Base-by-base conservation (phyloP, 2,888 invertebrate species). In the Caenorhabditis panamensis region DNA sequence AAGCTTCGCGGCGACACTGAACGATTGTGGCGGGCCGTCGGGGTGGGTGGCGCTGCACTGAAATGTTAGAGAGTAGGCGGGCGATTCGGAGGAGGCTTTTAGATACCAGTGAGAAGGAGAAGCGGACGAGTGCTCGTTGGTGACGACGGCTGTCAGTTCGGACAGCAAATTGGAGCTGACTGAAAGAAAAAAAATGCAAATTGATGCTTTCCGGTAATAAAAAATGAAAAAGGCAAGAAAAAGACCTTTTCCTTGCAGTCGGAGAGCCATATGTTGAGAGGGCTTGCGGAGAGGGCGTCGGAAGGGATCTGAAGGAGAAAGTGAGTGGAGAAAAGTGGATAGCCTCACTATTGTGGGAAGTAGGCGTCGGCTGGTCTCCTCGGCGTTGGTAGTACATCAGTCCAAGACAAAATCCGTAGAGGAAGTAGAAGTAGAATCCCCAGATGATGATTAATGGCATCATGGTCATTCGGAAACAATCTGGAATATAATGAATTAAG, bases 191-290 rank as follows among this genome's bases (percentile, higher is more conserved):
- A 56, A 18, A 18, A 18, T 13, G n/a, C 2, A 78, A 79, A 79
- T 79, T 79, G 79, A 59, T 66, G 56, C 28, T 66, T 71, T 79
- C 79, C 79, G 79, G 56, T 54, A 51, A 59, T 66, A 49, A 37
- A 63, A 61, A 54, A 18, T 31, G 28, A 22, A 51, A 41, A 66
- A 56, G 41, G 16, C 20, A 9, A 31, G 20, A 59, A 24, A 53
- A 41, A 54, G 20, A 73, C 73, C 73, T 73, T 73, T 73, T 20
- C 24, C 54, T n/a, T 72, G 63, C 31, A 72, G 49, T 66, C 73
- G 73, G 13, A 73, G 24, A 18, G 56, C 22, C 11, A 53, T 31
- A 6, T 56, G 54, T 13, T 59, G 59, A 2, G 56, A 56, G 0
- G 56, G 9, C 41, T 66, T 76, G n/a, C 67, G 67, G 28, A 68